A percentile compares a stretch with the other conserved stretches of the same genome.
Conservation (phyloP, 2,113 vertebrate species). For the Archocentrus centrarchus region DNA sequence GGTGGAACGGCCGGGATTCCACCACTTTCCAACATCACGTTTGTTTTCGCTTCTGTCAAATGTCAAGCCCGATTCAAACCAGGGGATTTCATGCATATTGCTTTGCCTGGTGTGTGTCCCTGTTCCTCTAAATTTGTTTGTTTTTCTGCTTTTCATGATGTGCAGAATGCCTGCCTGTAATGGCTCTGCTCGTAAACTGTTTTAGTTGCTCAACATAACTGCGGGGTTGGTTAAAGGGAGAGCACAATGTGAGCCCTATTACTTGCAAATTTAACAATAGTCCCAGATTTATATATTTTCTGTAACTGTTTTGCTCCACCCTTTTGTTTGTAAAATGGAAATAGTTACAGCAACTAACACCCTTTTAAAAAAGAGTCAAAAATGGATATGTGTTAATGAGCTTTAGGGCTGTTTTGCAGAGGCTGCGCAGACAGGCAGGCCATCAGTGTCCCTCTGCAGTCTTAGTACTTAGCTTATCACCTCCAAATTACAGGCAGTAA, state of each 20-base stretch:
- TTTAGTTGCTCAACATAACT: not conserved
- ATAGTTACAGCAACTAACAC: not conserved
- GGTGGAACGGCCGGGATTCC: slow-evolving; percentile 6
- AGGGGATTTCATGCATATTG: not conserved
- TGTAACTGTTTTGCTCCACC: not conserved
- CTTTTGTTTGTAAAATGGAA: not conserved
- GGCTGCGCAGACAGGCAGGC: not conserved
- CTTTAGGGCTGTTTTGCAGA: not conserved
- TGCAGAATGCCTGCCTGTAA: not conserved
- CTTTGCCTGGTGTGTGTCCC: not conserved
- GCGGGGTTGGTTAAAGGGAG: not conserved
- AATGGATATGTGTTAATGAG: not conserved
- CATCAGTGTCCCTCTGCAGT: not conserved
- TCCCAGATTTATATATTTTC: not conserved
- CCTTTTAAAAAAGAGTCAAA: not conserved
- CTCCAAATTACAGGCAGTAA: not conserved
- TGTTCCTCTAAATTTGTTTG: not conserved
- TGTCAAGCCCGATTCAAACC: slow-evolving; percentile 2
- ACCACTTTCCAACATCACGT: slow-evolving; percentile 4
- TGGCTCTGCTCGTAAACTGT: not conserved
- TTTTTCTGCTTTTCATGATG: not conserved
- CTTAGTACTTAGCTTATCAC: not conserved
- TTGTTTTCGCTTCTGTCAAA: slow-evolving; percentile 39
- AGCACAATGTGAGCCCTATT: not conserved
- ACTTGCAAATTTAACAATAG: not conserved